Percentiles rank a stretch among this genome's conserved stretches.
These are phyloP conservation scores for Trissoscelio sp. DNA, from an alignment of 2,888 invertebrate species.

Conservation along the genomic window DNA sequence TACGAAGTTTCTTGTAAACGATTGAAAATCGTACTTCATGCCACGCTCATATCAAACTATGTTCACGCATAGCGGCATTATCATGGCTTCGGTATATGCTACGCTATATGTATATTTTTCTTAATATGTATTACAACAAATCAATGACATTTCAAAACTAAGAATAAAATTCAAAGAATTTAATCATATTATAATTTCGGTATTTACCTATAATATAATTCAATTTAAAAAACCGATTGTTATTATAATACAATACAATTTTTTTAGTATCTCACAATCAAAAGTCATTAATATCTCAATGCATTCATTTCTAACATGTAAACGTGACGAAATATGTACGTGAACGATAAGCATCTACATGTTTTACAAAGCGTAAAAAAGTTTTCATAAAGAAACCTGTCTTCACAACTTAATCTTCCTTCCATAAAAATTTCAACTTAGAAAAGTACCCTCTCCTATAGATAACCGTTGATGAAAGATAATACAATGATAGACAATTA, in stretches of 20 bases:
- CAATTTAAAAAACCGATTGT: conserved; percentile 13
- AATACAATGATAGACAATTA: conserved; percentile 63
- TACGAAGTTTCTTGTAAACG: conserved; percentile 7
- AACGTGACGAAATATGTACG: conserved; percentile 62
- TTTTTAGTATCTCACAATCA: conserved; percentile 11
- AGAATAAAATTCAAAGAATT: not conserved
- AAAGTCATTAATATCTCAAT: conserved; percentile 35
- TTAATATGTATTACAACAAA: not conserved
- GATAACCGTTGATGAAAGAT: conserved; percentile 58
- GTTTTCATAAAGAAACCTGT: conserved; percentile 50
- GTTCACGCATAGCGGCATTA: not conserved
- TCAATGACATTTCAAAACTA: not conserved
- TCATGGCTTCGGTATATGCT: conserved; percentile 3
- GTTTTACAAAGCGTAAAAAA: conserved; percentile 39
- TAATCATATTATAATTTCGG: not conserved
- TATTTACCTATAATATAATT: not conserved
- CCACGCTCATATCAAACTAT: conserved; percentile 6
- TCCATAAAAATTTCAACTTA: conserved; percentile 35
- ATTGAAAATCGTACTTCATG: conserved; percentile 12
- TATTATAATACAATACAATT: conserved; percentile 9
- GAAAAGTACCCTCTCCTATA: conserved; percentile 35
- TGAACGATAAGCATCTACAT: conserved; percentile 50
- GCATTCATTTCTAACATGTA: conserved; percentile 36
- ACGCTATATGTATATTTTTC: not conserved
- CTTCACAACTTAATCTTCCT: conserved; percentile 61